These are phyloP conservation scores for Cladorhizidae sp. DNA, from an alignment of 37 sponge, comb jelly and placozoan genomes.

Conservation along the genomic window DNA sequence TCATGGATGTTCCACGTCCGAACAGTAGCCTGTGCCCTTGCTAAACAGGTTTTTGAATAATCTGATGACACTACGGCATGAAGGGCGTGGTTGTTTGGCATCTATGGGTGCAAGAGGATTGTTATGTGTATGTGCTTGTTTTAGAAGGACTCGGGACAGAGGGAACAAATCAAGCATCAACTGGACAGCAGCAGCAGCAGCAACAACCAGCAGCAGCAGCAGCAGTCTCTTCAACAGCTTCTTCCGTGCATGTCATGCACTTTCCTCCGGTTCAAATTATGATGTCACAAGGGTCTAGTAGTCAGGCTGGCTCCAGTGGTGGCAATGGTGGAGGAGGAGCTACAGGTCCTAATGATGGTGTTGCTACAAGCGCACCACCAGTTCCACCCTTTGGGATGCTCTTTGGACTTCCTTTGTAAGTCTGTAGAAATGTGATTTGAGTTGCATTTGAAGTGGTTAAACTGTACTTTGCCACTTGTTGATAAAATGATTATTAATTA, in stretches of 20 bases:
- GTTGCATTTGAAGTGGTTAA: too few relatives aligned
- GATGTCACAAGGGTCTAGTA: neutral
- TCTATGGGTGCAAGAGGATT: too few relatives aligned
- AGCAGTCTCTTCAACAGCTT: neutral
- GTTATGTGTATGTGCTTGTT: neutral
- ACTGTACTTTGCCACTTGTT: too few relatives aligned
- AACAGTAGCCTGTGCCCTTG: too few relatives aligned
- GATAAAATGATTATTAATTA: too few relatives aligned
- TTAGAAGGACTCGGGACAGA: neutral
- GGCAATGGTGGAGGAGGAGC: too few relatives aligned
- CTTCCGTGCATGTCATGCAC: constrained; percentile 5
- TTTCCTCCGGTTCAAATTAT: neutral
- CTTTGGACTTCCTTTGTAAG: constrained; percentile 2
- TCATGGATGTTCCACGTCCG: too few relatives aligned
- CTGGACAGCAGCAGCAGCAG: neutral
- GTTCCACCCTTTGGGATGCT: constrained; percentile 15
- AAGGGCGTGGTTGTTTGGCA: too few relatives aligned
- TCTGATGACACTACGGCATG: too few relatives aligned
- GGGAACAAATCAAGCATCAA: neutral
- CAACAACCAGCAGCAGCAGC: neutral
- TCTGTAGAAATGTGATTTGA: neutral
- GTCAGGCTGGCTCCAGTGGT: neutral
- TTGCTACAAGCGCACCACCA: neutral
- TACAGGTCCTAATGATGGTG: neutral
- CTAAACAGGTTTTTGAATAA: too few relatives aligned